These are phyloP conservation scores for Eilema caniola DNA, from an alignment of 2,888 invertebrate genomes.

Conservation along the genomic window DNA sequence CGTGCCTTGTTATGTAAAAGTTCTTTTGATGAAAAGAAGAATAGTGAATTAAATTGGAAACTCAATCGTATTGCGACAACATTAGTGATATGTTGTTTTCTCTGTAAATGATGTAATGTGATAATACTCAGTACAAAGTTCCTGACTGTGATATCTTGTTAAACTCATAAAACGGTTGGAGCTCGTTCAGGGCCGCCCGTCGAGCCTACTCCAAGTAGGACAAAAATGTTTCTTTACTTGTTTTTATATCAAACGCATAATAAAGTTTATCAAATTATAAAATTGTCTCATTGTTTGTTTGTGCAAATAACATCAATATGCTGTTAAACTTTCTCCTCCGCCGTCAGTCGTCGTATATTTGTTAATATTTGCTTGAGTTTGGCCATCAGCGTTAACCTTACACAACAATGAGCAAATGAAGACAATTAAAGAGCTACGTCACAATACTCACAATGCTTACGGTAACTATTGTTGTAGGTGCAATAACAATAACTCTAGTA, in stretches of 20 bases:
- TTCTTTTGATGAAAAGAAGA: neutral
- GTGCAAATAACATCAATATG: neutral
- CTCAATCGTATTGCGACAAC: neutral
- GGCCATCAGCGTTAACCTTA: neutral
- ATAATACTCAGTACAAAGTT: slow-evolving; percentile 61
- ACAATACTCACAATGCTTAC: neutral
- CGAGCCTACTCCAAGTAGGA: neutral
- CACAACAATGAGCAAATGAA: neutral
- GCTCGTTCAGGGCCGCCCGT: too few relatives aligned
- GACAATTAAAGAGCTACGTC: neutral
- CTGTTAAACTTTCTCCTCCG: neutral
- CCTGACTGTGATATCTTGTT: slow-evolving; percentile 60
- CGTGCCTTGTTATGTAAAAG: neutral
- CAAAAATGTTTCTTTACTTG: slow-evolving; percentile 24
- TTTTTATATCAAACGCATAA: slow-evolving; percentile 46
- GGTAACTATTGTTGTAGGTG: neutral
- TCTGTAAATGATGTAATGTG: slow-evolving; percentile 20
- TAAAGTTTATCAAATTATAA: slow-evolving; percentile 53
- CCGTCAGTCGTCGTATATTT: neutral
- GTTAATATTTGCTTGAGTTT: too few relatives aligned
- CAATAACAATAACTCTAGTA: neutral
- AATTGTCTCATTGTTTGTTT: slow-evolving; percentile 13
- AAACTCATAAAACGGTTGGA: slow-evolving; percentile 2
- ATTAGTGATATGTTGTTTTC: neutral
- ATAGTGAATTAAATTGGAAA: neutral